Percentiles rank a stretch among this genome's conserved stretches.
Conservation (phyloP, 2,888 invertebrate species). For the Ectemnius cavifrons region DNA sequence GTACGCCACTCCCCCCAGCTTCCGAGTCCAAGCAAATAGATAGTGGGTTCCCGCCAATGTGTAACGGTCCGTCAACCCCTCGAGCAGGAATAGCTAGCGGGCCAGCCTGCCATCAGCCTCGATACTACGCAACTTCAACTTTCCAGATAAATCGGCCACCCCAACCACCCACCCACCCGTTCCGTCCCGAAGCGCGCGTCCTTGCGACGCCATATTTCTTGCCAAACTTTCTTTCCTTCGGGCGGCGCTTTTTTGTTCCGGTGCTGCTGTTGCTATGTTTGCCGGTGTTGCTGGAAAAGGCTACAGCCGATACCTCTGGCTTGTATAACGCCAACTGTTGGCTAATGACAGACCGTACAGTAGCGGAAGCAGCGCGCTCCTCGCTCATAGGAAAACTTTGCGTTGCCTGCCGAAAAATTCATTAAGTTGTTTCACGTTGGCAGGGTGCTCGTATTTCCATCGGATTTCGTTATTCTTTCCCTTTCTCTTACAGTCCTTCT, state of each 20-base stretch:
- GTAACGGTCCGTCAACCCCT: conserved; percentile 36
- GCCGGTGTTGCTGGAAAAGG: neutral
- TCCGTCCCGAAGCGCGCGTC: conserved; percentile 35
- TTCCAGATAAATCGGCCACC: conserved; percentile 65
- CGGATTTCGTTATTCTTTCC: neutral
- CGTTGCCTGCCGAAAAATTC: conserved; percentile 30
- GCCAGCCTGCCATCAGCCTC: neutral
- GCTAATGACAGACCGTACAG: conserved; percentile 44
- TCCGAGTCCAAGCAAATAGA: neutral
- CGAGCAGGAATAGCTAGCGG: conserved; percentile 14
- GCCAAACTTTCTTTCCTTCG: conserved; percentile 57
- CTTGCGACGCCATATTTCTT: conserved; percentile 67
- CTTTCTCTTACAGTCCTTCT: neutral
- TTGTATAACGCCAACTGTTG: conserved; percentile 47
- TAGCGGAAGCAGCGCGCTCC: neutral
- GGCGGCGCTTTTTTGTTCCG: conserved; percentile 15
- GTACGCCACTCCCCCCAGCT: neutral
- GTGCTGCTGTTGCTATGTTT: conserved; percentile 18
- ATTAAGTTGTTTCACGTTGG: conserved; percentile 30
- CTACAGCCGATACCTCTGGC: conserved; percentile 19
- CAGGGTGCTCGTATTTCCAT: neutral
- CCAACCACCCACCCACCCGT: conserved; percentile 23
- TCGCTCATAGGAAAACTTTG: conserved; percentile 44
- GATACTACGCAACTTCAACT: conserved; percentile 50
- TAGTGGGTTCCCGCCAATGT: neutral